Base-by-base conservation (phyloP, 2,113 vertebrate genomes). In the Speoplatyrhinus poulsoni region DNA sequence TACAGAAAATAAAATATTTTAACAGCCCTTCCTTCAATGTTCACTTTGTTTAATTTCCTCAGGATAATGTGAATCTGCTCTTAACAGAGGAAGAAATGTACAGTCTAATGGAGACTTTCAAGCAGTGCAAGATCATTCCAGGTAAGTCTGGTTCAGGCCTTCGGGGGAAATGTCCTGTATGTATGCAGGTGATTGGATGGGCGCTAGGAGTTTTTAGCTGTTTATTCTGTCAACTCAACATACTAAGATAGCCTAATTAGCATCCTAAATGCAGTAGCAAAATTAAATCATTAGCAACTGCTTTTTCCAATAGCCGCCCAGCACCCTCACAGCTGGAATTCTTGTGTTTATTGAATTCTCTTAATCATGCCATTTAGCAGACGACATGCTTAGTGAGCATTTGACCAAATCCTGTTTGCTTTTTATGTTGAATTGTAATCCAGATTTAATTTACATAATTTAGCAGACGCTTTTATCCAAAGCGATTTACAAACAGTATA, bases 61-160 rank as follows among this genome's bases (percentile, higher is more conserved):
- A 99, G 97, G 95, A 99, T 88, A 98, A 98, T 76, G 92, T 98
- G 72, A 98, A 98, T 83, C 91, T 98, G 57, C 94, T 98, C 59
- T 93, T 99, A 49, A 99, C 97, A 0, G 96, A 98, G 19, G 96
- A 99, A 47, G 97, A 99, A 88, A 95, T 98, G 96, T 96, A 95
- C 79, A 96, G 95, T 84, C 93, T 99, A 32, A 93, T 94, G 85
- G 95, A 98, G 84, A 95, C 92, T 50, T 95, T 98, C 82, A 93
- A 84, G 70, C 94, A 93, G 54, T 96, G 96, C 88, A 96, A 96
- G 90, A 95, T 99, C 82, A 95, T 96, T 71, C 96, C 96, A 72
- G 96, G 97, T 98, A 77, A 78, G 86, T 72, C 16, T 11, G 8
- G 19, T 12, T 60, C 5, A 60, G 46, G 15, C 33, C 9, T 55